Base-by-base conservation (phyloP, 1,140 invertebrate species). In the Macrosteles quadrilineatus region DNA sequence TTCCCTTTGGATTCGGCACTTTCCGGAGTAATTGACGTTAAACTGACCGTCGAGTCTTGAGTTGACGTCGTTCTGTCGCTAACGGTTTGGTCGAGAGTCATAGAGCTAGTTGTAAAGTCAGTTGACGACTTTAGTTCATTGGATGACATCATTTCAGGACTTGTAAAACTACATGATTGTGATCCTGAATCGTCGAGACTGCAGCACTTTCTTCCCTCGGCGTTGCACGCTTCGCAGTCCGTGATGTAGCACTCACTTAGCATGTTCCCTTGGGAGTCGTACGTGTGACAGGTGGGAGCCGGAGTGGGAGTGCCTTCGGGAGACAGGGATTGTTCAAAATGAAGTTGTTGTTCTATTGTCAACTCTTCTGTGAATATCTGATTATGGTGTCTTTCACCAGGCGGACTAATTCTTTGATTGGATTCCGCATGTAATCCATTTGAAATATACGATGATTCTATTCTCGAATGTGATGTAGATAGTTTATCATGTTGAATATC, bases 31-130 rank as follows among this genome's bases (percentile, higher is more conserved):
- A 71, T 70, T 32, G 70, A 72, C 12, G 71, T 71, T 12, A 74
- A 59, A 55, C 73, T 74, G 3, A 74, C 29, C n/a, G 73, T 74
- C 0, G 71, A 73, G 59, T 74, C 73, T 53, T 74, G 73, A 30
- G 73, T 74, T 1, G 73, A 74, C 2, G 59, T 71, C 0, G 71
- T 71, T 32, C 67, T 17, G 43, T 74, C 73, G 1, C 69, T 67
- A 19, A 74, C 73, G 21, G 71, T 74, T 65, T 74, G 73, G 55
- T 59, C 47, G 1, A 70, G 29, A 25, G 71, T 69, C 12, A 68
- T 50, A 30, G 71, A 71, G 12, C 57, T 67, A 9, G 69, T 66
- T 9, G 47, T 73, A 55, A 53, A 72, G 19, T 72, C 71, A 40
- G 71, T 69, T 0, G 71, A 70, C 0, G 71, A 67, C 29, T 69